These are phyloP conservation scores for Ictidomys tridecemlineatus DNA, from an alignment of 2,113 vertebrate genomes.

Conservation along the genomic window DNA sequence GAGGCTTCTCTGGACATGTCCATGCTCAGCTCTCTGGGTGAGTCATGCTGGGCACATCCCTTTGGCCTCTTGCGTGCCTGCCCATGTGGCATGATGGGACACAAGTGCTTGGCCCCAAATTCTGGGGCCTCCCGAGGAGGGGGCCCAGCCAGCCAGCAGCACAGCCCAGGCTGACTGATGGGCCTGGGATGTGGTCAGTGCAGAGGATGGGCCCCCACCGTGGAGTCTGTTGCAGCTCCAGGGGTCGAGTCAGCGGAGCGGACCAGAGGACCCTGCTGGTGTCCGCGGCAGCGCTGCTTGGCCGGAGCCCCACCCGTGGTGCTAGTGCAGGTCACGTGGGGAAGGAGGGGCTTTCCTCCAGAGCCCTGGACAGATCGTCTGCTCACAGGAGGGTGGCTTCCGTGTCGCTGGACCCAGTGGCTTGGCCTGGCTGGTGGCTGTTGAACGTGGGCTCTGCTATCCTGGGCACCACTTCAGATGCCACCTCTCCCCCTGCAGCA, in stretches of 20 bases:
- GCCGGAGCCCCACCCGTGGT: too few species aligned
- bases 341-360: background rate
- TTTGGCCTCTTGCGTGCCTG: background rate
- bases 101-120: background rate
- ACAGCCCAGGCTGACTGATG: too few species aligned
- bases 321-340: background rate
- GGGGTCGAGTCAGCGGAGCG: background rate
- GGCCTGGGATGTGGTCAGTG: too few species aligned
- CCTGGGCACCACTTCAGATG: background rate
- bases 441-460: accelerated
- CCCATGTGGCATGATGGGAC: too few species aligned
- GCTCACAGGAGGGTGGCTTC: too few species aligned
- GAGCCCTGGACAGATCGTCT: background rate
- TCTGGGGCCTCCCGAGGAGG: background rate
- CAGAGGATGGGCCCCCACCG: background rate
- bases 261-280: background rate
- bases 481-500: too few species aligned
- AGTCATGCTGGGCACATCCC: constrained; percentile 54
- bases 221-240: background rate
- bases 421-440: background rate
- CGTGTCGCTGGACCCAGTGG: background rate
- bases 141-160: background rate
- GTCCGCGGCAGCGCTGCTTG: background rate
- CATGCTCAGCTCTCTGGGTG: constrained; percentile 95
- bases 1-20: constrained; percentile 97